Conservation (phyloP, 2,888 invertebrate genomes). For the Callosobruchus maculatus region DNA sequence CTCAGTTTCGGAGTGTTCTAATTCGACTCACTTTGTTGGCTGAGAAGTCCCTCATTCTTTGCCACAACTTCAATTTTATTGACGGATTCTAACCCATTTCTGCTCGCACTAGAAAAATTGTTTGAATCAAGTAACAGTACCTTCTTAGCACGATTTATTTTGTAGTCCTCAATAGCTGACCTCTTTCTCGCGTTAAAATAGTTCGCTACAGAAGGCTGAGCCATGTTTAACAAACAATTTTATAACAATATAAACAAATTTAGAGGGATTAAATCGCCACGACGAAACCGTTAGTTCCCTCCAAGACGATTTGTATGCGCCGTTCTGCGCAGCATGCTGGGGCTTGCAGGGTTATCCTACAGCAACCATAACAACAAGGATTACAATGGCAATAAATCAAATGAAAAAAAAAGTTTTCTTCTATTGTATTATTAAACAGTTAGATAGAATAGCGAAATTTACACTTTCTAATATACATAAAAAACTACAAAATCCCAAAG, state of each 20-base stretch:
- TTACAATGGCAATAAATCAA: too few species aligned
- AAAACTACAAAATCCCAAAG: too few species aligned
- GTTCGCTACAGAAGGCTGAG: constrained; percentile 72
- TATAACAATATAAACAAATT: constrained; percentile 29
- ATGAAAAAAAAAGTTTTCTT: too few species aligned
- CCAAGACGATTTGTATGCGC: constrained; percentile 22
- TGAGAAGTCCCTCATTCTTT: constrained; percentile 10
- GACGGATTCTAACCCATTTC: constrained; percentile 20
- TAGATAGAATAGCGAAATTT: too few species aligned
- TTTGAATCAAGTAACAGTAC: constrained; percentile 45
- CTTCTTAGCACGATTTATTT: constrained; percentile 52
- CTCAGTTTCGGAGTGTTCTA: too few species aligned
- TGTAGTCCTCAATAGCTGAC: constrained; percentile 64
- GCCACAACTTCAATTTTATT: constrained; percentile 15
- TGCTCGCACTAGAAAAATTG: constrained; percentile 12
- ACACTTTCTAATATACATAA: too few species aligned
- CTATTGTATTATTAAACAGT: too few species aligned
- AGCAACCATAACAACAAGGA: too few species aligned
- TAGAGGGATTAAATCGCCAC: constrained; percentile 33
- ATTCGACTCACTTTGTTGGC: constrained; percentile 12
- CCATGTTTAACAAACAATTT: constrained; percentile 53
- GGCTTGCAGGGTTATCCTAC: too few species aligned
- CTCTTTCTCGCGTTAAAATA: constrained; percentile 77
- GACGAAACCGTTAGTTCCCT: constrained; percentile 33
- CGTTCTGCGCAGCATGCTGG: not conserved